Evolutionary conservation across 2,113 vertebrate species (phyloP), one percentile per base, ranked within the genome.

Genomic region (Psettodes erumei): DNA sequence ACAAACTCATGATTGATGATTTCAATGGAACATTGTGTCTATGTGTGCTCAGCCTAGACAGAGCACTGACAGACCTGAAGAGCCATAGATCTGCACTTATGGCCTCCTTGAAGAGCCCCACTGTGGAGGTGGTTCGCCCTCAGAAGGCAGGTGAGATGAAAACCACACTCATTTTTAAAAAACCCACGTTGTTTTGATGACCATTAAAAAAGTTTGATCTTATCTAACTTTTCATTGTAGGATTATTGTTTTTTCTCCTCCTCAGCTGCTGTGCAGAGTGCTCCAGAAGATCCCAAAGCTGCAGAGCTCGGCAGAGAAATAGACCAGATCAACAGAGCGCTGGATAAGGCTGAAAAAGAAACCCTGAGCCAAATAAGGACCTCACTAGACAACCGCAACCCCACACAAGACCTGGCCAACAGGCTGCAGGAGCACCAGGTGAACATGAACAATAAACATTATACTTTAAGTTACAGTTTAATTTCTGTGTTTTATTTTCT

Each of bases 351-450:
- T 1, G 93, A 96, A 69, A 93, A 91, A 42, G 91, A 96, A 35
- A 66, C 95, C 63, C 75, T 94, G 84, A 87, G 60, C 59, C 65
- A 92, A 13, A 63, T 95, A 67, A 94, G 95, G 69, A 69, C 91
- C 2, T 95, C 96, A 1, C 83, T 96, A 42, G 93, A 94, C 79
- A 93, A 87, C 42, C 81, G 47, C 0, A 91, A 90, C 64, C 94
- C 96, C 8, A 80, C 81, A 0, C 86, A 92, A 7, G 96, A 97
- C 89, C 90, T 96, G 60, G 65, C 78, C 8, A 84, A 53, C 19
- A 89, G 96, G 61, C 92, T 96, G 63, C 91, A 89, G 32, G 92
- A 95, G 1, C 95, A 96, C 3, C 92, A 96, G 94, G 96, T 96
- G 75, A 79, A 88, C 58, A 61, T 32, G 5, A 35, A 0, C 16